Evolutionary conservation across 2,888 invertebrate species (phyloP).

Genomic region (Salpingus planirostris): DNA sequence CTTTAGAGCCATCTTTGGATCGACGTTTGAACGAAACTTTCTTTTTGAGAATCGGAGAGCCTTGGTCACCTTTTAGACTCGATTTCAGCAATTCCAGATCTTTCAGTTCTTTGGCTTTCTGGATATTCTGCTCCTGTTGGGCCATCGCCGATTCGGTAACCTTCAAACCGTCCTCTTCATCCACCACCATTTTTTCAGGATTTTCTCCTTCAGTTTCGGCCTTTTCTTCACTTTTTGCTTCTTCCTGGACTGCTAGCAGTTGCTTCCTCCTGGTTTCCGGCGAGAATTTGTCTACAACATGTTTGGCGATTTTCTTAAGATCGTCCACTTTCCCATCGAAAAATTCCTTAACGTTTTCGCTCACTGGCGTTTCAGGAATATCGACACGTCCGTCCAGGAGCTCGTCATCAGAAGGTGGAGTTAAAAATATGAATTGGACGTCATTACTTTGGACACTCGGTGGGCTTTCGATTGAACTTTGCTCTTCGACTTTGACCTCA

Average conservation of each 20-base stretch:
- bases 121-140: conserved; percentile 11
- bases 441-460: too few relatives aligned
- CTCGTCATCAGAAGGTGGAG: conserved; percentile 40
- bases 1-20: conserved; percentile 25
- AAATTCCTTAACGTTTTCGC: conserved; percentile 23
- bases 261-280: conserved; percentile 21
- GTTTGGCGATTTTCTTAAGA: conserved; percentile 33
- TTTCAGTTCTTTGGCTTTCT: conserved; percentile 12
- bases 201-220: conserved; percentile 5
- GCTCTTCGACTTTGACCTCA: conserved; percentile 28
- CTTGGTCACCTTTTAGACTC: conserved; percentile 22
- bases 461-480: conserved; percentile 29
- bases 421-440: conserved; percentile 39
- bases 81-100: conserved; percentile 21
- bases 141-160: conserved; percentile 23
- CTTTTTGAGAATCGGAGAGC: conserved; percentile 32
- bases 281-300: conserved; percentile 30
- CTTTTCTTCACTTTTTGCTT: conserved; percentile 11
- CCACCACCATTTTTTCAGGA: conserved; percentile 26
- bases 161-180: conserved; percentile 39
- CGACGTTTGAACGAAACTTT: conserved; percentile 38
- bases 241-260: conserved; percentile 24
- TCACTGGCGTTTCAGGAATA: conserved; percentile 34
- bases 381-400: too few relatives aligned
- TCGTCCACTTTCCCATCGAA: conserved; percentile 28